Evolutionary conservation across 2,797 vertebrate species (phyloP).

Genomic region (Mastacembelus armatus): DNA sequence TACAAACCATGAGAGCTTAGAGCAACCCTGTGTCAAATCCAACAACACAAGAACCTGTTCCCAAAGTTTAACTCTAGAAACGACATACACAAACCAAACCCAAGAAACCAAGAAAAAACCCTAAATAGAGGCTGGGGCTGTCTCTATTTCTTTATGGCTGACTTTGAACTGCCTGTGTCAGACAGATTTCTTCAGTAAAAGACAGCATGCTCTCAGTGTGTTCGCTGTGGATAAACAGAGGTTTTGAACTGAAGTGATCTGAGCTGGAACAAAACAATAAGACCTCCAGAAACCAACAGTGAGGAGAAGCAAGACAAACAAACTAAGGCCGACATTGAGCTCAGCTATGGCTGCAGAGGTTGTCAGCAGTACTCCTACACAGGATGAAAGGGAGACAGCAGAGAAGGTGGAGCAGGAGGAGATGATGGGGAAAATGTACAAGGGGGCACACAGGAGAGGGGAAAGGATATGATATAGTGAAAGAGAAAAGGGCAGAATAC

Average conservation of each 20-base stretch:
- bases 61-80: constrained; percentile 39
- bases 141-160: constrained; percentile 50
- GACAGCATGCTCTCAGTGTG: constrained; percentile 60
- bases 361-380: constrained; percentile 46
- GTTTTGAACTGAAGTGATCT: constrained; percentile 58
- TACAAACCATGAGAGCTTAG: constrained; percentile 11
- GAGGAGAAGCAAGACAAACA: constrained; percentile 66
- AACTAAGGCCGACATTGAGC: constrained; percentile 50
- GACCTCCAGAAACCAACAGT: constrained; percentile 56
- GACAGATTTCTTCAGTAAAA: constrained; percentile 64
- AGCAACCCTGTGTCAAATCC: constrained; percentile 24
- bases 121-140: constrained; percentile 34
- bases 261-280: constrained; percentile 70
- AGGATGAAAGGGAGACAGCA: constrained; percentile 55
- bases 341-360: constrained; percentile 49
- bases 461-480: constrained; percentile 8
- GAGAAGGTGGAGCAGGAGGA: constrained; percentile 15
- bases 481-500: constrained; percentile 2
- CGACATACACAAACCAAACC: constrained; percentile 40
- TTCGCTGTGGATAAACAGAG: constrained; percentile 66
- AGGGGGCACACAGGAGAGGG: constrained; percentile 4
- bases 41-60: constrained; percentile 44
- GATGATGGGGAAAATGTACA: not conserved
- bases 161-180: constrained; percentile 67
- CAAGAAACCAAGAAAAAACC: constrained; percentile 43